Conservation (phyloP, 1,140 invertebrate species). For the Tetragonula clypearis region DNA sequence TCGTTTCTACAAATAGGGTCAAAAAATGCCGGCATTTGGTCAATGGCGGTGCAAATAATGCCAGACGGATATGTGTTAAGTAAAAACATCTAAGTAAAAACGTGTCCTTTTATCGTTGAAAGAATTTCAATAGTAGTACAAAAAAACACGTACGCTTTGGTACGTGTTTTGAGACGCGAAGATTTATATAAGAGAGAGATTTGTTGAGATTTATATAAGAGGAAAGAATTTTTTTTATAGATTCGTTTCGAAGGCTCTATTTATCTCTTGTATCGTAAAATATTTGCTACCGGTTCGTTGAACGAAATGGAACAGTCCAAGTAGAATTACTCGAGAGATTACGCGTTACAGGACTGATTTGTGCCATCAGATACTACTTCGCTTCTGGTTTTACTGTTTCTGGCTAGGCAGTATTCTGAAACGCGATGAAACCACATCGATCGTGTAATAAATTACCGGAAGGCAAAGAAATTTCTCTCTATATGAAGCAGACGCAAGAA, state of each 20-base stretch:
- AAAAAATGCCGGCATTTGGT: too few species aligned
- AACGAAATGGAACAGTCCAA: constrained; percentile 1
- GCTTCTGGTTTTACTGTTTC: not conserved
- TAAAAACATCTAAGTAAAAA: not conserved
- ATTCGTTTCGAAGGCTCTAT: not conserved
- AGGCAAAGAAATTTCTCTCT: too few species aligned
- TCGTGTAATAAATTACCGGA: not conserved
- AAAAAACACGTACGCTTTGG: too few species aligned
- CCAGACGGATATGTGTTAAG: too few species aligned
- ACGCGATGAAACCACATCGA: not conserved
- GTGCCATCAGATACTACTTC: constrained; percentile 28
- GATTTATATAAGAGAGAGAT: too few species aligned
- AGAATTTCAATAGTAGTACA: too few species aligned
- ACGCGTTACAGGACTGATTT: constrained; percentile 4
- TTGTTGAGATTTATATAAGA: too few species aligned
- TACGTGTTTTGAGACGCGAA: not conserved
- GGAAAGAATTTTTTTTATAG: not conserved
- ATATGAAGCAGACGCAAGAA: not conserved
- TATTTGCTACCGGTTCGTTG: not conserved
- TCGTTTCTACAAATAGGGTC: too few species aligned
- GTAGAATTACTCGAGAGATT: constrained; percentile 18
- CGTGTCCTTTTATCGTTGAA: not conserved
- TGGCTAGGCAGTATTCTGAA: not conserved
- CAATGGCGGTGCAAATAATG: too few species aligned
- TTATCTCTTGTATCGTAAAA: not conserved